Conservation (phyloP, 2,113 vertebrate species). For the Nansenia antarctica region DNA sequence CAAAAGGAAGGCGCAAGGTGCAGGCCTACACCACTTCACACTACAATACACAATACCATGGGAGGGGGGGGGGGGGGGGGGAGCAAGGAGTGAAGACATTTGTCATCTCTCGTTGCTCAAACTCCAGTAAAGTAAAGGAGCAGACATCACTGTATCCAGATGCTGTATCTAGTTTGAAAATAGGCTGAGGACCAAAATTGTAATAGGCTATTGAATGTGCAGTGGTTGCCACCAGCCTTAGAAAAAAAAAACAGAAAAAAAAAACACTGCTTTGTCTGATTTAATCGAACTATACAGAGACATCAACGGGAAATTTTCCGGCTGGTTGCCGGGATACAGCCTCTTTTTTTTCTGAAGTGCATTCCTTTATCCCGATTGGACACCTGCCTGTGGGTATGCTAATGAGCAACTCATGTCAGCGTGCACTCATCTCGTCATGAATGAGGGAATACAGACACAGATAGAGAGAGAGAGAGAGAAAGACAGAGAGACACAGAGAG, state of each 20-base stretch:
- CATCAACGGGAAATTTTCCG: neutral
- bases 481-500: too few species aligned
- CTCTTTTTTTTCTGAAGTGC: neutral
- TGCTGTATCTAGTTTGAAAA: neutral
- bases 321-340: neutral
- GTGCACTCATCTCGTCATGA: neutral
- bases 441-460: too few species aligned
- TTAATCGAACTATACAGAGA: neutral
- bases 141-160: neutral
- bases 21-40: too few species aligned
- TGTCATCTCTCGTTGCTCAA: too few species aligned
- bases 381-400: neutral
- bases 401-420: neutral
- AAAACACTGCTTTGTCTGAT: neutral
- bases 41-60: too few species aligned
- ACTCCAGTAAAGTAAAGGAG: too few species aligned
- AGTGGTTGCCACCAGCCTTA: neutral
- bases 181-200: neutral
- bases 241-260: too few species aligned
- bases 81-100: too few species aligned
- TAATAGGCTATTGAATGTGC: neutral
- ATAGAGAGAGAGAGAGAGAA: too few species aligned
- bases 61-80: too few species aligned
- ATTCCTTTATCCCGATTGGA: neutral
- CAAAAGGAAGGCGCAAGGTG: too few species aligned